Percentiles rank a stretch among this genome's conserved stretches.
These are phyloP conservation scores for Caracal caracal DNA, from an alignment of 2,113 vertebrate species.

Conservation along the genomic window DNA sequence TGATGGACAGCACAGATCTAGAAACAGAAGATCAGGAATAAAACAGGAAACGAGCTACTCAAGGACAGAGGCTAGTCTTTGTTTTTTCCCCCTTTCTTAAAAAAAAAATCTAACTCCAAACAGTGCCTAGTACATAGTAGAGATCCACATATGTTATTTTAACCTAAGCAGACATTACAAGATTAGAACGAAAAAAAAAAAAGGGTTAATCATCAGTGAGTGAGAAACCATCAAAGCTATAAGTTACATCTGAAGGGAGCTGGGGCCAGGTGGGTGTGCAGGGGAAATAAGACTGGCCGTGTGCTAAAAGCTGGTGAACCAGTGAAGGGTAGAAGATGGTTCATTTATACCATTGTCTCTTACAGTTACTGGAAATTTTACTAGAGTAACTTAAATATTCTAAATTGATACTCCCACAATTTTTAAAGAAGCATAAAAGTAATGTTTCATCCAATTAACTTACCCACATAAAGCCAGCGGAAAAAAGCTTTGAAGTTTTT, in stretches of 20 bases:
- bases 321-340: too few species aligned
- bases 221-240: neutral
- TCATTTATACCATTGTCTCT: neutral
- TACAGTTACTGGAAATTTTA: neutral
- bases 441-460: slow-evolving; percentile 80
- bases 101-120: neutral
- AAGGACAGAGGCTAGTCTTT: neutral
- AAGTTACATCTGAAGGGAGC: neutral
- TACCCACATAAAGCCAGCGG: slow-evolving; percentile 98
- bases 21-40: neutral
- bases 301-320: neutral
- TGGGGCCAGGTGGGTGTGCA: rapidly evolving
- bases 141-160: neutral
- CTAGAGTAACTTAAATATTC: neutral
- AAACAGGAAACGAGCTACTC: neutral
- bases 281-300: neutral
- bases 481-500: slow-evolving; percentile 99
- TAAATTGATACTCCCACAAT: neutral
- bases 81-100: neutral
- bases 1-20: neutral
- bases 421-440: slow-evolving; percentile 7
- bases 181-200: neutral
- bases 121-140: neutral
- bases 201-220: neutral
- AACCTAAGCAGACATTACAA: neutral